These are phyloP conservation scores for Luidia sarsii DNA, from an alignment of 53 echinoderm and acorn worm genomes.

Conservation along the genomic window DNA sequence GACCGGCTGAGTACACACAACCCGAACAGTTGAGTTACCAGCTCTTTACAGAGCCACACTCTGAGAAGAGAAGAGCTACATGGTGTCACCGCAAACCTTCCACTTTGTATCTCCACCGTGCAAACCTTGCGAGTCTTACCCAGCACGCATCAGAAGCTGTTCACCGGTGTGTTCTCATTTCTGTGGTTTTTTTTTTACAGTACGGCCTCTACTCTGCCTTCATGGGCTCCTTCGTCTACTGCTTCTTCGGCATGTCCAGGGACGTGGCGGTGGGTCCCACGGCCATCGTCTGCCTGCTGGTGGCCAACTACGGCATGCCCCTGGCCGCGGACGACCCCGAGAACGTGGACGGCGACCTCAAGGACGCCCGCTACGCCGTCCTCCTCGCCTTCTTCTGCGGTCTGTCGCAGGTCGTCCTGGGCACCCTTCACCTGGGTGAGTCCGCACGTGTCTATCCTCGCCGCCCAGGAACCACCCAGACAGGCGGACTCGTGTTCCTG, in stretches of 20 bases:
- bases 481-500: too few relatives aligned
- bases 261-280: conserved; percentile 92
- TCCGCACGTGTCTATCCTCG: not conserved
- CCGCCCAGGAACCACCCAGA: too few relatives aligned
- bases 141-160: too few relatives aligned
- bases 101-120: too few relatives aligned
- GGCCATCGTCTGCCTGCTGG: conserved; percentile 90
- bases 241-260: conserved; percentile 88
- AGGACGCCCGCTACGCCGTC: conserved; percentile 90
- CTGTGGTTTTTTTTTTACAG: too few relatives aligned
- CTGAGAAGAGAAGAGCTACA: too few relatives aligned
- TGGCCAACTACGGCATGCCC: conserved; percentile 76
- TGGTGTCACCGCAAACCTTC: too few relatives aligned
- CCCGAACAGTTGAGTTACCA: too few relatives aligned
- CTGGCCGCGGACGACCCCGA: conserved; percentile 10
- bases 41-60: too few relatives aligned
- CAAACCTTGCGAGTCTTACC: too few relatives aligned
- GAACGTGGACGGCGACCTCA: conserved; percentile 18
- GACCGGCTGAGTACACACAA: too few relatives aligned
- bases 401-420: conserved; percentile 67
- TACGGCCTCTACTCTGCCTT: conserved; percentile 90
- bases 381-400: conserved; percentile 86
- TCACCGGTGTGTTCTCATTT: too few relatives aligned
- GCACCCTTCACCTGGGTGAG: conserved; percentile 78
- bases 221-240: conserved; percentile 88